phyloP scores from a whole-genome alignment of 1,140 invertebrate genomes.

The Euura saliciscinereae region DNA sequence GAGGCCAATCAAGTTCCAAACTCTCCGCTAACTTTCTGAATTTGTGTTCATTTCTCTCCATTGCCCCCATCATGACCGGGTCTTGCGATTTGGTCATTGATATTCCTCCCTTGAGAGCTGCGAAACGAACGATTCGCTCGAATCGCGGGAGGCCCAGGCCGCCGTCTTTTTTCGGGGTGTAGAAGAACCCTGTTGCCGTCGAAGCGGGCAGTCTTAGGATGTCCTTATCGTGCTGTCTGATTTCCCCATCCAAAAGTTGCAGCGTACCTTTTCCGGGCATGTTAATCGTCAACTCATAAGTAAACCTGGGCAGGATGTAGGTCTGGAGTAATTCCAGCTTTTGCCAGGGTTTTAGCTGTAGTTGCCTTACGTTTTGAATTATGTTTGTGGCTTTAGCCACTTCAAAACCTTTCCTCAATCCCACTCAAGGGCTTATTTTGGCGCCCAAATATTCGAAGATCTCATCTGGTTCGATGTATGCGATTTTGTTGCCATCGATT shows the following conservation, averaged over 20 bases:
- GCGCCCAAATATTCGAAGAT: slow-evolving; percentile 15
- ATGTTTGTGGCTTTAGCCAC: not conserved
- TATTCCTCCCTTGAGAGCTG: not conserved
- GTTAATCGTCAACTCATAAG: not conserved
- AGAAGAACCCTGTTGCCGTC: slow-evolving; percentile 17
- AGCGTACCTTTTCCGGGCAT: not conserved
- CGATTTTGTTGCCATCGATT: slow-evolving; percentile 6
- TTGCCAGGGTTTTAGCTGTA: slow-evolving; percentile 16
- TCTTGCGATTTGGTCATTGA: not conserved
- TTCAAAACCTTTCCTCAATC: slow-evolving; percentile 11
- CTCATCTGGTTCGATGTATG: slow-evolving; percentile 5
- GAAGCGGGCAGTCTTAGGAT: slow-evolving; percentile 13
- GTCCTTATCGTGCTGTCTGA: slow-evolving; percentile 5
- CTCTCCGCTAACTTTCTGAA: not conserved
- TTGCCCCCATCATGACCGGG: not conserved
- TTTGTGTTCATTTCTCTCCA: slow-evolving; percentile 1
- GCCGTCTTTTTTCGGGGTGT: slow-evolving; percentile 8
- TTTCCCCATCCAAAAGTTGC: not conserved
- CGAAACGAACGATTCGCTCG: not conserved
- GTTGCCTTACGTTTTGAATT: slow-evolving; percentile 1
- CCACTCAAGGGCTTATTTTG: slow-evolving; percentile 19
- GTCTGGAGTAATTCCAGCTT: not conserved
- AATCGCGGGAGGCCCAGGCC: slow-evolving; percentile 15
- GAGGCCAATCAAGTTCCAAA: not conserved
- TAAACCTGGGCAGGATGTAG: not conserved